Conservation (phyloP, 1,140 invertebrate genomes). For the honey bee (Apis mellifera) region Amel_HAv3.1 CM009933.2:8498001-8498500, state of each 20-base stretch:
- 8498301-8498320: no score
- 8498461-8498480: no score
- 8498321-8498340: no score
- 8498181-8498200: background rate
- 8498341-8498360: no score
- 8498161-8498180: background rate
- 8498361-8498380: no score
- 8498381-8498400: no score
- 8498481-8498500: no score
- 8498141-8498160: background rate
- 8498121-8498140: background rate
- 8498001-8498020: background rate
- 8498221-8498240: background rate
- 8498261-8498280: no score
- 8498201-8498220: background rate
- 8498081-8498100: background rate
- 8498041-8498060: background rate
- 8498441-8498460: no score
- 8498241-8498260: background rate
- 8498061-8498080: background rate
- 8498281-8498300: no score
- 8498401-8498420: no score
- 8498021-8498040: background rate
- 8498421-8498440: no score
- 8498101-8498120: background rate